Conservation (phyloP, 2,113 vertebrate species). For the Triplophysa dalaica region DNA sequence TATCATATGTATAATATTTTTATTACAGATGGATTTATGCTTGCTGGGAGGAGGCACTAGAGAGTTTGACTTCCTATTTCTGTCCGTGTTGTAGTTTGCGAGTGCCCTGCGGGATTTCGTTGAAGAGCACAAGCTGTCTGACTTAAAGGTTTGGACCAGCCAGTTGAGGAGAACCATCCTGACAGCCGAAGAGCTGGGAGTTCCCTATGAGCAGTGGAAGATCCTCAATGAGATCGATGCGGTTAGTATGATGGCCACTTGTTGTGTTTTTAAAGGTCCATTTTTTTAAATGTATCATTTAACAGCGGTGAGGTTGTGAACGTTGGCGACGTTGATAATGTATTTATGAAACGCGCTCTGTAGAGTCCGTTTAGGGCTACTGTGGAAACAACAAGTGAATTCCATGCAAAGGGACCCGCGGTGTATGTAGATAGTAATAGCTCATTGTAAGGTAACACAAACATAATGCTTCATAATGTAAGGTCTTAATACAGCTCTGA, state of each 20-base stretch:
- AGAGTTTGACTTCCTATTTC: neutral
- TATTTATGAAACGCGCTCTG: no score
- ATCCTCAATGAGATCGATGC: slow-evolving; percentile 96
- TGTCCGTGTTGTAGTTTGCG: slow-evolving; percentile 75
- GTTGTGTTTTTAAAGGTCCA: neutral
- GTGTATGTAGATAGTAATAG: no score
- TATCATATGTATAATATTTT: neutral
- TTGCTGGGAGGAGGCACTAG: neutral
- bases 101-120: slow-evolving; percentile 83
- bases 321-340: no score
- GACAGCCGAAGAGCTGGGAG: slow-evolving; percentile 87
- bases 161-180: slow-evolving; percentile 95
- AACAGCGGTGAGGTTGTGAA: no score
- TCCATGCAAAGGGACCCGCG: no score
- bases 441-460: no score
- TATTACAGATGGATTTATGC: neutral
- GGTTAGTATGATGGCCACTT: slow-evolving; percentile 73
- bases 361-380: no score
- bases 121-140: slow-evolving; percentile 84
- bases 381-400: no score
- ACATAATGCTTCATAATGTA: no score
- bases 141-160: slow-evolving; percentile 97
- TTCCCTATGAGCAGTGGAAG: slow-evolving; percentile 97
- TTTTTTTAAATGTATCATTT: no score
- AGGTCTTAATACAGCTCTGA: no score